A percentile compares a stretch with the other conserved stretches of the same genome.
These are phyloP conservation scores for Fragum sueziense DNA, from an alignment of 2,888 invertebrate species.

Conservation along the genomic window DNA sequence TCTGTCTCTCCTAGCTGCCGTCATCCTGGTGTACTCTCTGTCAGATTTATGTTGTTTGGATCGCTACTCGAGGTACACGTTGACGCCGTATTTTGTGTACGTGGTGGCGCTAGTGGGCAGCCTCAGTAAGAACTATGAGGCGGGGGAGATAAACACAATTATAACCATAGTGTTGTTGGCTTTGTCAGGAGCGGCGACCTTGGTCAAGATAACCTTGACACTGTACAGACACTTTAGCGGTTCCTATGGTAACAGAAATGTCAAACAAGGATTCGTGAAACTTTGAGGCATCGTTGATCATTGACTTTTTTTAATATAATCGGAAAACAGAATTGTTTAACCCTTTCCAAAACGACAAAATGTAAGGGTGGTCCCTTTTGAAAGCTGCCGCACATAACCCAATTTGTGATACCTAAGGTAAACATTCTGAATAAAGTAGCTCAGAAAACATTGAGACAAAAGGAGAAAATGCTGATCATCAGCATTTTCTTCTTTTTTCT, in stretches of 20 bases:
- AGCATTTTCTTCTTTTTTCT: too few relatives aligned
- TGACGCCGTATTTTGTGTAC: conserved; percentile 78
- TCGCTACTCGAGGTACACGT: conserved; percentile 75
- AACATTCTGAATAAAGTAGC: too few relatives aligned
- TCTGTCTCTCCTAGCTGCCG: conserved; percentile 68
- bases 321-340: too few relatives aligned
- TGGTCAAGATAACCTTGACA: conserved; percentile 57
- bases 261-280: neutral
- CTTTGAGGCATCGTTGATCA: neutral
- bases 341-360: too few relatives aligned
- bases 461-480: too few relatives aligned
- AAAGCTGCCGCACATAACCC: too few relatives aligned
- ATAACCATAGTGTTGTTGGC: conserved; percentile 69
- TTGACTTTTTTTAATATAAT: too few relatives aligned
- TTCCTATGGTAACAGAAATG: conserved; percentile 22
- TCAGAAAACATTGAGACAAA: too few relatives aligned
- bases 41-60: conserved; percentile 75
- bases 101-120: conserved; percentile 75
- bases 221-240: conserved; percentile 56
- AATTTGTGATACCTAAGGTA: too few relatives aligned
- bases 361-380: too few relatives aligned
- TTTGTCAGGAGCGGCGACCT: conserved; percentile 32
- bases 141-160: conserved; percentile 67
- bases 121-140: conserved; percentile 70
- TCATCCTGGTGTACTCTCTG: conserved; percentile 69